These are phyloP conservation scores for Oreochromis spilurus DNA, from an alignment of 2,113 vertebrate genomes.

Conservation along the genomic window DNA sequence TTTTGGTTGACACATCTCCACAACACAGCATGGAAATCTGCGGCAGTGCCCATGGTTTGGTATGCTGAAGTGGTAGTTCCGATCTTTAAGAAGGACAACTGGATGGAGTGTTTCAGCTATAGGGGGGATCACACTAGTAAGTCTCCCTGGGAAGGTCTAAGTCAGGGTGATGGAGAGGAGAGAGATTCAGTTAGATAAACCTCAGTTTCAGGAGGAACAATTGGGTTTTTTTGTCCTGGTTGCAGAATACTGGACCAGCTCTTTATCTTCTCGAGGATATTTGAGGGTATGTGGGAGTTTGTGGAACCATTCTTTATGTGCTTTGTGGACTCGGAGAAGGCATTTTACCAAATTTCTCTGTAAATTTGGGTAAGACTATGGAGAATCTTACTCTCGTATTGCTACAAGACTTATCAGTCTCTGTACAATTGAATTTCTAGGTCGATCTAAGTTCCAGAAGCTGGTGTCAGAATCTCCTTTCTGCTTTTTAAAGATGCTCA, in stretches of 20 bases:
- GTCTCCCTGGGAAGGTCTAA: background rate
- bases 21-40: background rate
- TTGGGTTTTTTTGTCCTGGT: fast-evolving
- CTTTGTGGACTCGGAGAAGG: background rate
- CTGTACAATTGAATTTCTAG: background rate
- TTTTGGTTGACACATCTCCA: background rate
- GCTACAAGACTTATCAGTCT: background rate
- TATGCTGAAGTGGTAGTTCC: background rate
- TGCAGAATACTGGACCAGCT: background rate
- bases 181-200: background rate
- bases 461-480: background rate
- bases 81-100: background rate
- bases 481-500: background rate
- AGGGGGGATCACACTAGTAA: background rate
- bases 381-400: background rate
- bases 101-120: background rate
- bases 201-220: background rate
- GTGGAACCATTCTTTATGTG: background rate
- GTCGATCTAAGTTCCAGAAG: background rate
- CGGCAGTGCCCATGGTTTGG: background rate
- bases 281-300: background rate
- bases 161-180: background rate
- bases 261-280: background rate
- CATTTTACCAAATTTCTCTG: background rate
- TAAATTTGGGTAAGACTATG: background rate